These are phyloP conservation scores for Pocillopora grandis DNA, from an alignment of 92 coral and sea anemone species.

Conservation along the genomic window DNA sequence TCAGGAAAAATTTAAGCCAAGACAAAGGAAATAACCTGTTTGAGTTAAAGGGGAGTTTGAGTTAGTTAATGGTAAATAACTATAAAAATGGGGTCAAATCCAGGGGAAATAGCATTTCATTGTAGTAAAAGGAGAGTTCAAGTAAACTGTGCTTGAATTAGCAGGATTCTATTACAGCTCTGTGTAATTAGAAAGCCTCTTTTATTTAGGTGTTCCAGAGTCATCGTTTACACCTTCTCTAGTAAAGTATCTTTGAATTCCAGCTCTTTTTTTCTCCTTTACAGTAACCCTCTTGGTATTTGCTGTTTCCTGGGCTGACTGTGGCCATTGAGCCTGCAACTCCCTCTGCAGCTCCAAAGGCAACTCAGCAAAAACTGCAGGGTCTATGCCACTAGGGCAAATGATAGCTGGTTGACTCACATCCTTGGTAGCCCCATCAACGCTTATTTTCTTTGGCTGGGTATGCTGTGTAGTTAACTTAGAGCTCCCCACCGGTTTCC, in stretches of 20 bases:
- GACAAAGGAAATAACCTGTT: too few relatives aligned
- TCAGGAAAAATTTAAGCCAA: too few relatives aligned
- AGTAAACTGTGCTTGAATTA: too few relatives aligned
- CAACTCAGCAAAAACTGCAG: constrained; percentile 61
- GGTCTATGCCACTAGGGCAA: constrained; percentile 70
- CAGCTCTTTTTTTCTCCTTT: constrained; percentile 12
- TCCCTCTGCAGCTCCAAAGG: constrained; percentile 81
- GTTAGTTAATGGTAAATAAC: too few relatives aligned
- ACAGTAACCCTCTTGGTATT: not conserved
- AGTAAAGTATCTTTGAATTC: constrained; percentile 38
- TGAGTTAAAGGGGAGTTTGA: too few relatives aligned
- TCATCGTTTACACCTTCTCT: not conserved
- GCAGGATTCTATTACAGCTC: too few relatives aligned
- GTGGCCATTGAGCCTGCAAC: constrained; percentile 53
- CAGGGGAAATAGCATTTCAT: too few relatives aligned
- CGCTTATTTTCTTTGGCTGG: not conserved
- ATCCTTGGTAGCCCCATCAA: not conserved
- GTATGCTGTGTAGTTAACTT: not conserved
- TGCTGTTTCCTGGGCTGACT: not conserved
- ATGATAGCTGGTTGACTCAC: not conserved
- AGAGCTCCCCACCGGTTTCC: not conserved
- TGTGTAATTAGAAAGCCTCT: too few relatives aligned
- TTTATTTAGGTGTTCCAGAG: not conserved
- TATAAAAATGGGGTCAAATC: too few relatives aligned
- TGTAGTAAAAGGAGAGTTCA: too few relatives aligned